Percentiles rank a stretch among this genome's conserved stretches.
Evolutionary conservation across 2,113 vertebrate species (phyloP).

Genomic region (Globicephala melas): DNA sequence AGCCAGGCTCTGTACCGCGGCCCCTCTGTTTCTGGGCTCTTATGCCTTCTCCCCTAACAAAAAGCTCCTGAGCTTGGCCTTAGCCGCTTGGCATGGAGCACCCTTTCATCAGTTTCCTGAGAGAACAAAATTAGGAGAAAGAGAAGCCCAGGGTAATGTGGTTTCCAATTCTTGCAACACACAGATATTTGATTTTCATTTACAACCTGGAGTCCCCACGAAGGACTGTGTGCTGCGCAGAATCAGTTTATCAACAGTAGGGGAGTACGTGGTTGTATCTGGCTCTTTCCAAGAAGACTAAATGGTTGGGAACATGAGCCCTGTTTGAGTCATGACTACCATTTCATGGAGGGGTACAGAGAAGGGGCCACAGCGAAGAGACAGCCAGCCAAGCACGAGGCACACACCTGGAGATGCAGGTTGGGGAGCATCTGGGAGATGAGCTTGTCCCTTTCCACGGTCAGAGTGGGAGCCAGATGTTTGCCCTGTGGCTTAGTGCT

Average conservation of each 20-base stretch:
- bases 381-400: not conserved
- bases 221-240: not conserved
- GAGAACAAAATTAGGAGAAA: not conserved
- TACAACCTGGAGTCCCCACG: not conserved
- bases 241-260: not conserved
- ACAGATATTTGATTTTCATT: not conserved
- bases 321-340: not conserved
- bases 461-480: not conserved
- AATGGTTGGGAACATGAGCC: not conserved
- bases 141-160: not conserved
- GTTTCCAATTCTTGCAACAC: not conserved
- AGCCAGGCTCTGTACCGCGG: no score
- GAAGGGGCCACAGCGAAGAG: accelerated
- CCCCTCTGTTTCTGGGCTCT: no score
- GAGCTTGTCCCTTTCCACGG: not conserved
- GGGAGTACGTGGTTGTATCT: accelerated
- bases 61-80: not conserved
- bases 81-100: not conserved
- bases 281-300: not conserved
- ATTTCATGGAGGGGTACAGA: not conserved
- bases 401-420: not conserved
- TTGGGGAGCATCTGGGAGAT: not conserved
- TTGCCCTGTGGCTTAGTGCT: not conserved
- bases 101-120: not conserved
- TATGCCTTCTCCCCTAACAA: no score